Evolutionary conservation across 2,797 vertebrate species (phyloP), one percentile per base, ranked within the genome.

Genomic region (Octomys mimax): DNA sequence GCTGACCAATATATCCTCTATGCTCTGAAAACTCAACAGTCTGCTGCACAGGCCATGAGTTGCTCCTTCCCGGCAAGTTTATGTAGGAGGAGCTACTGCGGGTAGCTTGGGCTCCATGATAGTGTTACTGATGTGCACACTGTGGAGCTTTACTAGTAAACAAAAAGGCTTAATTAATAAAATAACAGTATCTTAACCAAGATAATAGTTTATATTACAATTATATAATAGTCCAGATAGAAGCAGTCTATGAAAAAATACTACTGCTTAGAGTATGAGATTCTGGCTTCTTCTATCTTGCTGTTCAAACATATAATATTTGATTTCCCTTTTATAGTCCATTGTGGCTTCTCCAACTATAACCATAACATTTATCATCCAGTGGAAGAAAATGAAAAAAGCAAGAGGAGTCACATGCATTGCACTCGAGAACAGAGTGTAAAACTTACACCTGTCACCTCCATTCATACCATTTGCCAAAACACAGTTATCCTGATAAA

Each of bases 61-160:
- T 54, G 39, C 9, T 26, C 11, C 10, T 0, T 84, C 6, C 1
- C 52, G 36, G 16, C 4, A 19, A 3, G 54, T 75, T 42, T 36
- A 52, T 16, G 33, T 18, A 75, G 10, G 8, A 31, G 8, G 8
- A 6, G 0, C 22, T 6, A 26, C 2, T 36, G 11, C 2, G 1
- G 9, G 12, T 52, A 54, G 24, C 75, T 52, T 36, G 10, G 36
- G 1, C 62, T 64, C 11, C 39, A 36, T 19, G 14, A 21, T 2
- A 61, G 24, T 10, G 31, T 66, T 75, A 24, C 68, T 39, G 13
- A 61, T 13, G 2, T 0, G 12, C 13, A 77, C 77, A 61, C 24
- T 42, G n/a, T 62, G 31, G 9, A n/a, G 13, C 49, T 70, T 5
- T 42, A 42, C 52, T 89, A 64, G 24, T 71, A 64, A 92, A 39